Conservation (phyloP, 2,888 invertebrate species). For the Aphrophora alni region DNA sequence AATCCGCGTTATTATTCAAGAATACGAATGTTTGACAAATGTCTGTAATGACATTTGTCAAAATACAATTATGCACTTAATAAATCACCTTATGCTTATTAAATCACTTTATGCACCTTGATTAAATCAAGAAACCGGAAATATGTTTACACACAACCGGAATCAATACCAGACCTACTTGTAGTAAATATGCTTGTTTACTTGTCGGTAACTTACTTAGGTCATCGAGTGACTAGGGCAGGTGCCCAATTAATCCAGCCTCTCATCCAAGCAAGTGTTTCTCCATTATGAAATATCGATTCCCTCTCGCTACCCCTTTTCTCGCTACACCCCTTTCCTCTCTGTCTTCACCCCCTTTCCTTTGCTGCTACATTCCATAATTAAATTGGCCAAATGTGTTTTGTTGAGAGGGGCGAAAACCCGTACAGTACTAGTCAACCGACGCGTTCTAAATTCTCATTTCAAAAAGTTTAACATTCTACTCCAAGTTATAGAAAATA, state of each 20-base stretch:
- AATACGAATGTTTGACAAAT: too few relatives aligned
- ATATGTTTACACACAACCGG: too few relatives aligned
- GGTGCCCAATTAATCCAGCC: constrained; percentile 6
- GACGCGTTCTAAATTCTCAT: not conserved
- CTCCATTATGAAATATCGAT: constrained; percentile 9
- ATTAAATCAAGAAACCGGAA: too few relatives aligned
- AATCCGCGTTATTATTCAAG: too few relatives aligned
- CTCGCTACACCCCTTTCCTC: not conserved
- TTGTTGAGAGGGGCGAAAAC: not conserved
- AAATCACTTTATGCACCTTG: too few relatives aligned
- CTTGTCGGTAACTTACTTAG: constrained; percentile 15
- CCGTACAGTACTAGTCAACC: not conserved
- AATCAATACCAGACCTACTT: too few relatives aligned
- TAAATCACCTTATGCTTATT: too few relatives aligned
- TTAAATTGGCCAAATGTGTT: constrained; percentile 7
- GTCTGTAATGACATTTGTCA: too few relatives aligned
- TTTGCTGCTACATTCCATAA: constrained; percentile 27
- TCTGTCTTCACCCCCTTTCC: constrained; percentile 19
- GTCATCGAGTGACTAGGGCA: not conserved
- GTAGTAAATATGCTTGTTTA: too few relatives aligned
- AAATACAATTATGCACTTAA: too few relatives aligned
- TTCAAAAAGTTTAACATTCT: not conserved
- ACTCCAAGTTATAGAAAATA: not conserved
- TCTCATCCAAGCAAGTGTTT: constrained; percentile 6
- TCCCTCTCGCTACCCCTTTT: constrained; percentile 8